Evolutionary conservation across 2,113 vertebrate genomes (phyloP).

Genomic region (Bothrops jararaca): DNA sequence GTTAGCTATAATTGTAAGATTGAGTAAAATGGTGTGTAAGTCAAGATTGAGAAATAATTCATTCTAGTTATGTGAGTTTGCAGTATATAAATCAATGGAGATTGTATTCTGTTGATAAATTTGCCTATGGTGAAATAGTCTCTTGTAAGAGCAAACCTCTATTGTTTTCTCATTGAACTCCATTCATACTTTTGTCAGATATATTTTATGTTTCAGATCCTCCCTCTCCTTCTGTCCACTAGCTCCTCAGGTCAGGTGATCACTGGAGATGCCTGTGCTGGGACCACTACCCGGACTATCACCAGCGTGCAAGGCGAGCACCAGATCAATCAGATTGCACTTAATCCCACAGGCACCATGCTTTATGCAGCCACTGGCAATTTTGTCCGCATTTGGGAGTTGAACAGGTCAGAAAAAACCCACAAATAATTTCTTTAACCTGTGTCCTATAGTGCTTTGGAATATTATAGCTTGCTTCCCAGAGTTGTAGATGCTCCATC

Average conservation of each 20-base stretch:
- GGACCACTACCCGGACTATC: constrained; percentile 82
- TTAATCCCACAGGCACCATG: constrained; percentile 84
- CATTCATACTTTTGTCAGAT: not conserved
- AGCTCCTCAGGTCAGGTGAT: constrained; percentile 93
- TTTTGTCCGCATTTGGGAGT: constrained; percentile 90
- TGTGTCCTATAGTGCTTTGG: not conserved
- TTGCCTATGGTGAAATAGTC: not conserved
- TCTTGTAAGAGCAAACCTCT: not conserved
- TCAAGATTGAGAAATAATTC: not conserved
- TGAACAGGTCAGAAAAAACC: constrained; percentile 79
- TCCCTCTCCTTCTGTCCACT: not conserved
- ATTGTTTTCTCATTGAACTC: not conserved
- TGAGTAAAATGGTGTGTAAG: not conserved
- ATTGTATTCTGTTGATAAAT: not conserved
- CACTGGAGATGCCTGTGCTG: constrained; percentile 85
- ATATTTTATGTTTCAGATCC: not conserved
- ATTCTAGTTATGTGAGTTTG: not conserved
- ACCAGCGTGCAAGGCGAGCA: constrained; percentile 87
- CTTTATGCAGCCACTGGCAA: constrained; percentile 91
- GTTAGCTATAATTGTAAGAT: not conserved
- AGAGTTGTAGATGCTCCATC: not conserved
- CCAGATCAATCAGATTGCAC: constrained; percentile 95
- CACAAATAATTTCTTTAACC: not conserved
- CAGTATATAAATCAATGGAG: not conserved
- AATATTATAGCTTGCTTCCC: not conserved